phyloP scores from a whole-genome alignment of 2,797 vertebrate species.

The Microcaecilia unicolor region DNA sequence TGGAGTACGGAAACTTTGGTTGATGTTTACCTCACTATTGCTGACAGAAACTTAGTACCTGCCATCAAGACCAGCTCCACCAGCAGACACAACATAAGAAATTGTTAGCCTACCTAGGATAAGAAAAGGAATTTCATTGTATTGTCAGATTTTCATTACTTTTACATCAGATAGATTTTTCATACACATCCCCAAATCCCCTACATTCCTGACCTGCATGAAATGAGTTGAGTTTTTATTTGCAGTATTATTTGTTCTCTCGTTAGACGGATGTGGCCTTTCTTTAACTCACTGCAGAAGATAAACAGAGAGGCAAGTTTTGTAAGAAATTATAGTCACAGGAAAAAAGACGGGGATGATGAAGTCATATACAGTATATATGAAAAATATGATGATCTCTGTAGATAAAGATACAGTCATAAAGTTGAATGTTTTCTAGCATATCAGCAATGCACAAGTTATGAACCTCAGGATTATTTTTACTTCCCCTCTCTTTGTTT shows the following conservation, averaged over 20 bases:
- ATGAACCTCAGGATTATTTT: too few species aligned
- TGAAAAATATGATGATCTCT: too few species aligned
- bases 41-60: conserved; percentile 10
- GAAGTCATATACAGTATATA: too few species aligned
- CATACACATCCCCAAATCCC: conserved; percentile 15
- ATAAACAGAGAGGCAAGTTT: background rate
- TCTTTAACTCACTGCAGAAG: conserved; percentile 7
- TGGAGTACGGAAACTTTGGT: too few species aligned
- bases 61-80: conserved; percentile 1
- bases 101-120: conserved; percentile 18
- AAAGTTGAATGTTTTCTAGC: too few species aligned
- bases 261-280: background rate
- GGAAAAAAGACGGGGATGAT: conserved; percentile 2
- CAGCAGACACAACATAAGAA: conserved; percentile 14
- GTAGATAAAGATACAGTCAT: too few species aligned
- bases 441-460: too few species aligned
- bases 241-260: conserved; percentile 14
- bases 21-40: background rate
- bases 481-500: too few species aligned
- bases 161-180: conserved; percentile 19
- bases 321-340: background rate
- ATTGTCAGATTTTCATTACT: conserved; percentile 20
- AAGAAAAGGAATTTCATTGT: conserved; percentile 16
- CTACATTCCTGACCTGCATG: conserved; percentile 11
- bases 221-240: background rate